Percentiles rank a stretch among this genome's conserved stretches.
These are phyloP conservation scores for Phylloscopus trochilus DNA, from an alignment of 2,113 vertebrate species.

Conservation along the genomic window DNA sequence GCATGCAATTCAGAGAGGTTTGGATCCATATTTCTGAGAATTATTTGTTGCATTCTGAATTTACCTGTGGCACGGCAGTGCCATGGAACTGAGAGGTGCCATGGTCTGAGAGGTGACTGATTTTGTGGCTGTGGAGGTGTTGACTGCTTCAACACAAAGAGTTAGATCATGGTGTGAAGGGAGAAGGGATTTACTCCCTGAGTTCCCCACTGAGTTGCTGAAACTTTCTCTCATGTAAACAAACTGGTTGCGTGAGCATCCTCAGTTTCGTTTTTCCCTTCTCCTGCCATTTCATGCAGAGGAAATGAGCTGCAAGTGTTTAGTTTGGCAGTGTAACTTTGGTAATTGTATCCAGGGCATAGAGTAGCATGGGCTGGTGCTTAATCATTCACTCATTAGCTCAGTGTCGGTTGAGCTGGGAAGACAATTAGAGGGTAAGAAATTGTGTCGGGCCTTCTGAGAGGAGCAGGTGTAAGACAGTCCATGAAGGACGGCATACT, in stretches of 20 bases:
- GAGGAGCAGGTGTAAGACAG: not conserved
- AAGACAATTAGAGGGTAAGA: constrained; percentile 60
- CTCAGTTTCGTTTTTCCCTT: not conserved
- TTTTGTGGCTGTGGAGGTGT: not conserved
- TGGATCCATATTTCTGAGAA: not conserved
- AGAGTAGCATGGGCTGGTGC: constrained; percentile 47
- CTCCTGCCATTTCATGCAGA: constrained; percentile 3
- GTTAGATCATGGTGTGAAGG: fast-evolving
- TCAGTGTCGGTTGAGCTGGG: constrained; percentile 18
- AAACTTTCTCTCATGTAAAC: not conserved
- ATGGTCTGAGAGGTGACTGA: not conserved
- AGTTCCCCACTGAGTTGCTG: not conserved
- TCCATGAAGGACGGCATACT: not conserved
- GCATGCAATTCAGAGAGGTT: fast-evolving
- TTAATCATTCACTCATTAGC: constrained; percentile 51
- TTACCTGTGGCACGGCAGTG: not conserved
- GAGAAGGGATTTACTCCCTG: not conserved
- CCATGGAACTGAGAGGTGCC: not conserved
- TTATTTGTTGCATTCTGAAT: not conserved
- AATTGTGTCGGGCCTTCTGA: constrained; percentile 32
- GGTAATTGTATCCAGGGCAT: constrained; percentile 64
- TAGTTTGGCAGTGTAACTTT: constrained; percentile 22
- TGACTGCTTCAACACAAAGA: fast-evolving
- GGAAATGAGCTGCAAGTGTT: constrained; percentile 46
- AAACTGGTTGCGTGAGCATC: not conserved